Base-by-base conservation (phyloP, 2,888 invertebrate genomes). In the Cryptocheilus praepositus region DNA sequence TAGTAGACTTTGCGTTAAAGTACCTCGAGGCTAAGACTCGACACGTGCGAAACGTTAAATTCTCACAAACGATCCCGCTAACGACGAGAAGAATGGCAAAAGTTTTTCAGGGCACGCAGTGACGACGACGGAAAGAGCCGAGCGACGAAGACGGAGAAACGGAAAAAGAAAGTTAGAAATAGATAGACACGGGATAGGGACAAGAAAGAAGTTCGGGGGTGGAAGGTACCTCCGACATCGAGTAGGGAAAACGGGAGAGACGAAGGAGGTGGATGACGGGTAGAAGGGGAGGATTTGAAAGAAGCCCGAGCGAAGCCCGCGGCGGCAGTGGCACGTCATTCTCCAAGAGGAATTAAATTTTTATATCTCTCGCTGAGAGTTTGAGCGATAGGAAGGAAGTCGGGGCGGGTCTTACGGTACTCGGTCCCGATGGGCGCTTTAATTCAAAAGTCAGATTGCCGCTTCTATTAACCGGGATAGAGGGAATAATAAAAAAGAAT, bases 351-450 rank as follows among this genome's bases (percentile, higher is more conserved):
- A 88, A 88, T 88, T 88, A 88, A 88, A 88, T 88, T 88, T 88
- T 88, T 87, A 88, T 87, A 86, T 83, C 87, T 81, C 81, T 82
- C 83, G 87, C 72, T 86, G 88, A 88, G 86, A 88, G 87, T 86
- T 85, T 84, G 84, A 87, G 81, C 84, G 85, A 87, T 86, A 84
- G 83, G 71, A 71, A 70, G 68, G 77, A 63, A 63, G 49, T 59
- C 61, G 64, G 62, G 69, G 60, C 67, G n/a, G n/a, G 55, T 51
- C 61, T 57, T 49, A 69, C 72, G 69, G 36, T 11, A 66, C 71
- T 68, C 69, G n/a, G 67, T 52, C 64, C 56, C 63, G 63, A 72
- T 65, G 72, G 74, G 62, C 69, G 61, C 61, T 75, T 80, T 80
- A 80, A 79, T 77, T 77, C 72, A 46, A 74, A 74, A 77, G 64